Base-by-base conservation (phyloP, 2,888 invertebrate species). In the Ceriagrion tenellum region DNA sequence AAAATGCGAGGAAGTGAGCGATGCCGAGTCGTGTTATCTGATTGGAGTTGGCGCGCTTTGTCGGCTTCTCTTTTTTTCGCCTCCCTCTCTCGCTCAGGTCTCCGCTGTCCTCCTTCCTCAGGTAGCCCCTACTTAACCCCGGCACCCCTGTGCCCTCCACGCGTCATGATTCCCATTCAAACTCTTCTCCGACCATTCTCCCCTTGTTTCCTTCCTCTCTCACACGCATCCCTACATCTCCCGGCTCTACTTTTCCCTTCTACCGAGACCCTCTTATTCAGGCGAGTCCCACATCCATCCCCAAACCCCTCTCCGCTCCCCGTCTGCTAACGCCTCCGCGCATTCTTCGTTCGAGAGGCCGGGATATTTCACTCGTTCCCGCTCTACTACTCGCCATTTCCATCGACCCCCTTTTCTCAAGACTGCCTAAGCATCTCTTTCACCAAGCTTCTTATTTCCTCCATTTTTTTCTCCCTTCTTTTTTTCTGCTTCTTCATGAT, bases 361-460 rank as follows among this genome's bases (percentile, higher is more conserved):
- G 81, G 81, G 81, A 81, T 81, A 35, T 35, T 81, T 30, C 35
- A 35, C 26, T 35, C n/a, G 4, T 26, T 55, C 16, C 26, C 89
- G 26, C 89, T 23, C 13, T 20, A 16, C 88, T 23, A 16, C 35
- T 40, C 47, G 12, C 30, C 13, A 26, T 35, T 18, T 55, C 23
- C 89, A 10, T 89, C 89, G n/a, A n/a, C 69, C 47, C n/a, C 26
- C 69, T 69, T 59, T 69, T 69, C 55, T 47, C 47, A 47, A 47
- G 89, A 55, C 55, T 26, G 13, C 89, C 47, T 89, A 26, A 47
- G 69, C 89, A 89, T n/a, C n/a, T 89, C 89, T 89, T n/a, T 55
- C 88, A 47, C 88, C 35, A 47, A 47, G 40, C 88, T 4, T 88
- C 40, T 88, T 88, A 23, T 88, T 88, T 47, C 8, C 88, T 18